phyloP scores from a whole-genome alignment of 2,888 invertebrate species.

The Hyppa rectilinea region DNA sequence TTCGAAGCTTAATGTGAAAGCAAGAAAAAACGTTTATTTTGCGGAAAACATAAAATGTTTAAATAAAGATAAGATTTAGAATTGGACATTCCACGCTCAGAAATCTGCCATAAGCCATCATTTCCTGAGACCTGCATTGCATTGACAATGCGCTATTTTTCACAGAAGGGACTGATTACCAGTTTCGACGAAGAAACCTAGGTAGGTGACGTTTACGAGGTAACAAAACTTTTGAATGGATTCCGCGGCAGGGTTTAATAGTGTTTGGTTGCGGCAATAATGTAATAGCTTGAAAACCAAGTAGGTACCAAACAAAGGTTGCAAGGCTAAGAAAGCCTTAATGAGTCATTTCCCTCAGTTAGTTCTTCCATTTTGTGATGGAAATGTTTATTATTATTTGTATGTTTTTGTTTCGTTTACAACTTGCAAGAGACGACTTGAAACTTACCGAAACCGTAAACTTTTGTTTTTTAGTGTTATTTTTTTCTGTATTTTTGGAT shows the following conservation, averaged over 20 bases:
- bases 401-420: conserved; percentile 57
- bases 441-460: conserved; percentile 25
- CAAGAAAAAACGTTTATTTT: no score
- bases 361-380: conserved; percentile 51
- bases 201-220: conserved; percentile 50
- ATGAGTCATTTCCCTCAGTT: conserved; percentile 56
- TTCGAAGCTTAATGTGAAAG: neutral
- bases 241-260: conserved; percentile 43
- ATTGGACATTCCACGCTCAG: no score
- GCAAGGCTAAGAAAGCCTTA: conserved; percentile 38
- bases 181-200: conserved; percentile 42
- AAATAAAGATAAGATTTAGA: no score
- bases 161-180: conserved; percentile 43
- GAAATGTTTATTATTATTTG: conserved; percentile 55
- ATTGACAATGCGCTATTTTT: conserved; percentile 32
- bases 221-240: conserved; percentile 48
- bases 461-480: conserved; percentile 10
- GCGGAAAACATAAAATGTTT: no score
- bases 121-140: conserved; percentile 9
- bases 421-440: conserved; percentile 37
- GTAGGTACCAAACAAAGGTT: conserved; percentile 30
- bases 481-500: neutral
- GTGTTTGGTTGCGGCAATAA: conserved; percentile 55
- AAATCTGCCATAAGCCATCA: neutral
- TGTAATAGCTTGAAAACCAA: conserved; percentile 43